Evolutionary conservation across 1,140 invertebrate species (phyloP).

Genomic region (Choristoneura fumiferana): DNA sequence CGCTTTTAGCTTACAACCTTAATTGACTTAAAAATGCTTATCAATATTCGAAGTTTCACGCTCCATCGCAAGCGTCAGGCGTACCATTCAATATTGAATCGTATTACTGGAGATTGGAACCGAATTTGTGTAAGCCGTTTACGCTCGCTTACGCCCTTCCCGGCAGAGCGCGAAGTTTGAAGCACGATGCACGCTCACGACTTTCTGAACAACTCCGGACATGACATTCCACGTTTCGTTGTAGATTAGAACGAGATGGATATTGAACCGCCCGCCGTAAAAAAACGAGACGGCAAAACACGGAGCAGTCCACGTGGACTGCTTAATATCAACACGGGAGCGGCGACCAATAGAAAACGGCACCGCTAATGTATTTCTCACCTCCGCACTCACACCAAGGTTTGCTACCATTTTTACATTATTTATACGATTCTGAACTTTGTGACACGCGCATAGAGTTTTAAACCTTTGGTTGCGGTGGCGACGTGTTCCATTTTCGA

Average conservation of each 20-base stretch:
- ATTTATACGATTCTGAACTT: slow-evolving; percentile 62
- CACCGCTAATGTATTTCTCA: slow-evolving; percentile 78
- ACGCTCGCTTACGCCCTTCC: slow-evolving; percentile 48
- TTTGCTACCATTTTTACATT: slow-evolving; percentile 55
- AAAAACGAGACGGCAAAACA: slow-evolving; percentile 73
- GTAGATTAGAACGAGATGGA: slow-evolving; percentile 76
- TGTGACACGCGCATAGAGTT: slow-evolving; percentile 43
- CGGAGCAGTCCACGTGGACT: slow-evolving; percentile 75
- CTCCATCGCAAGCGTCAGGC: slow-evolving; percentile 36
- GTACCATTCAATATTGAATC: slow-evolving; percentile 36
- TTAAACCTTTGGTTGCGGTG: slow-evolving; percentile 47
- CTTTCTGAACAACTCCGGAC: slow-evolving; percentile 78
- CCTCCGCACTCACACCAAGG: slow-evolving; percentile 75
- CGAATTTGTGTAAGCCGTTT: slow-evolving; percentile 37
- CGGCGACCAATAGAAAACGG: slow-evolving; percentile 77
- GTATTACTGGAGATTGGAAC: slow-evolving; percentile 35
- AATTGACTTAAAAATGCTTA: slow-evolving; percentile 79
- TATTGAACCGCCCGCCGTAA: slow-evolving; percentile 61
- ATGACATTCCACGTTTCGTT: slow-evolving; percentile 78
- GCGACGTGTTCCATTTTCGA: slow-evolving; percentile 44
- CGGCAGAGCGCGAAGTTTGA: slow-evolving; percentile 52
- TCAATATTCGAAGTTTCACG: slow-evolving; percentile 52
- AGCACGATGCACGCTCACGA: slow-evolving; percentile 78
- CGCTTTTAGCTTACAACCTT: slow-evolving; percentile 78
- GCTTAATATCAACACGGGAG: slow-evolving; percentile 76